These are phyloP conservation scores for Psilopogon haemacephalus DNA, from an alignment of 2,113 vertebrate genomes.

Conservation along the genomic window DNA sequence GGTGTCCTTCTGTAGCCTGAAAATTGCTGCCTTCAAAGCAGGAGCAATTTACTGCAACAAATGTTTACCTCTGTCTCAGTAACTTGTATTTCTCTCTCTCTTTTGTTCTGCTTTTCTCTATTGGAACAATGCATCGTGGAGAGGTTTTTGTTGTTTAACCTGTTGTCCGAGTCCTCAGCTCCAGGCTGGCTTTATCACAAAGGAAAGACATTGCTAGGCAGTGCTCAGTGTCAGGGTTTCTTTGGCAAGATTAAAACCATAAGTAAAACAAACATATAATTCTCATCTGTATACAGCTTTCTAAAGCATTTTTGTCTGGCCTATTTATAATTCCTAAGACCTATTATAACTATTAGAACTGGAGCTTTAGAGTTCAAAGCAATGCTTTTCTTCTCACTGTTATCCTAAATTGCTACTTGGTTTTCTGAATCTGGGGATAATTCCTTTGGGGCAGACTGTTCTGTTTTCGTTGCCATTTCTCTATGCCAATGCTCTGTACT, in stretches of 20 bases:
- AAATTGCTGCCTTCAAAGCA: conserved; percentile 10
- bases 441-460: not conserved
- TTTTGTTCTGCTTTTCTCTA: not conserved
- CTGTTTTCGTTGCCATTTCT: not conserved
- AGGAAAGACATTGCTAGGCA: not conserved
- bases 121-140: not conserved
- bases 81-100: not conserved
- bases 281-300: not conserved
- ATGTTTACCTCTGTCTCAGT: not conserved
- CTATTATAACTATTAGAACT: not conserved
- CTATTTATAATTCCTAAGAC: not conserved
- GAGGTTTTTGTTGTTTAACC: not conserved
- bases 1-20: not conserved
- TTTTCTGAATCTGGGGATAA: not conserved
- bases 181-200: not conserved
- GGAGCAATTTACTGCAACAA: not conserved
- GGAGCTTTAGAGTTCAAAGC: not conserved
- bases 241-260: not conserved
- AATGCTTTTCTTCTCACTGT: not conserved
- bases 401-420: not conserved
- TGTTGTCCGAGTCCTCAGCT: not conserved
- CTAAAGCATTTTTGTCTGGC: not conserved
- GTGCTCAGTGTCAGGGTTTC: not conserved
- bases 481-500: not conserved
- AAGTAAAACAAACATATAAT: not conserved